Evolutionary conservation across 2,113 vertebrate species (phyloP), one percentile per base, ranked within the genome.

Genomic region (Chlamydotis undulata): DNA sequence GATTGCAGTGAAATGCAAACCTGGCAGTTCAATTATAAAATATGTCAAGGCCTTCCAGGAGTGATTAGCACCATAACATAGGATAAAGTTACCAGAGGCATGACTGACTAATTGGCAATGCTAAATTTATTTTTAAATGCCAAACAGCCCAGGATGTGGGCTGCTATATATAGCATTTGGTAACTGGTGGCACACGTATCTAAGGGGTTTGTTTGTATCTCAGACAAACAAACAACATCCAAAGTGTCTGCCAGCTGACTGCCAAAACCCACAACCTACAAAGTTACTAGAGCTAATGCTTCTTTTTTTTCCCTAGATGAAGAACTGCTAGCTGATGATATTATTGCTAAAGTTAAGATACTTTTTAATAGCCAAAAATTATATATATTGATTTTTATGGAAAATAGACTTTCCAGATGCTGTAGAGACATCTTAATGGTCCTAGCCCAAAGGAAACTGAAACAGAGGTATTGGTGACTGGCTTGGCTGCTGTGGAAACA

Each of bases 21-120:
- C 87, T 97, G 96, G 93, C 97, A 97, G 93, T 96, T 97, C 93
- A 97, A 97, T 98, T 97, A 98, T 83, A 97, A 98, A 97, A 95
- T 95, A 98, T 84, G 93, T 95, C 97, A 97, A 87, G 93, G 63
- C 61, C 94, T 96, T 97, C 94, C 87, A 97, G 80, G 94, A 98
- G 53, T 22, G 50, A 98, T 98, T 97, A 97, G 94, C 73, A 87
- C 83, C 69, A 53, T 76, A 96, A 81, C 47, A 94, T 45, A 93
- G 82, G 97, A 95, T 97, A 97, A 97, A 92, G 81, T 95, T 98
- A 97, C 93, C 70, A 97, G 68, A 90, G 60, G 93, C 22, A 2
- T 93, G 97, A 96, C 87, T 96, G 92, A 93, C 94, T 97, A 97
- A 98, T 88, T 96, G 93, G 84, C 94, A 97, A 77, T 74, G 39